Conservation (phyloP, 2,113 vertebrate genomes). For the Scartelaos histophorus region DNA sequence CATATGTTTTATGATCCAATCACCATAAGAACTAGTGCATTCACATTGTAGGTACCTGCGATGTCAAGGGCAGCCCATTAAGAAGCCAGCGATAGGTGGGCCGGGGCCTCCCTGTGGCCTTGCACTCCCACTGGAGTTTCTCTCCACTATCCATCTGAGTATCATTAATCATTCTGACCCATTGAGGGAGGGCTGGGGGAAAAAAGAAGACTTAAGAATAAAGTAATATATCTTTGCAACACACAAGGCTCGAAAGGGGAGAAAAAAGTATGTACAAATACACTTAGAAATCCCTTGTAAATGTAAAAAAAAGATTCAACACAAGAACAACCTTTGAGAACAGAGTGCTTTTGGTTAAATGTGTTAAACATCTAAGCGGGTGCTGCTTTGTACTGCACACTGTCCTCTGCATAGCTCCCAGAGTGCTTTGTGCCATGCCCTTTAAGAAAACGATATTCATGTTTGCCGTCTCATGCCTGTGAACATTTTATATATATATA, state of each 20-base stretch:
- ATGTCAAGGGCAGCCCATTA: constrained; percentile 81
- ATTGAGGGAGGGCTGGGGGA: constrained; percentile 86
- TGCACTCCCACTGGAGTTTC: constrained; percentile 91
- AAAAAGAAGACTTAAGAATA: constrained; percentile 32
- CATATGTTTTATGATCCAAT: constrained; percentile 24
- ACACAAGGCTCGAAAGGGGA: constrained; percentile 3
- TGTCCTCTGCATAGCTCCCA: background rate
- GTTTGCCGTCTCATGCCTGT: background rate
- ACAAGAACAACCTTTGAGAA: background rate
- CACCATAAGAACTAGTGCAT: constrained; percentile 13
- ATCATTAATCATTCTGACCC: constrained; percentile 93
- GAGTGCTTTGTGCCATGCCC: background rate
- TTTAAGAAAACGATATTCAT: background rate
- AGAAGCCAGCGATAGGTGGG: constrained; percentile 93
- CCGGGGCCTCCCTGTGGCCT: constrained; percentile 87
- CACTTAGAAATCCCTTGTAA: background rate
- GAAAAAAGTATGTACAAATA: background rate
- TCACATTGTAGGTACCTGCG: constrained; percentile 78
- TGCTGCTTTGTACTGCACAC: background rate
- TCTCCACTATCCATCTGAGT: constrained; percentile 93
- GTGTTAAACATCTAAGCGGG: background rate
- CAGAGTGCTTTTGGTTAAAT: background rate
- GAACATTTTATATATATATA: background rate
- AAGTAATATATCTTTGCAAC: constrained; percentile 54
- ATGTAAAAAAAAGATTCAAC: background rate